phyloP scores from a whole-genome alignment of 2,888 invertebrate species.

The Vanessa cardui region DNA sequence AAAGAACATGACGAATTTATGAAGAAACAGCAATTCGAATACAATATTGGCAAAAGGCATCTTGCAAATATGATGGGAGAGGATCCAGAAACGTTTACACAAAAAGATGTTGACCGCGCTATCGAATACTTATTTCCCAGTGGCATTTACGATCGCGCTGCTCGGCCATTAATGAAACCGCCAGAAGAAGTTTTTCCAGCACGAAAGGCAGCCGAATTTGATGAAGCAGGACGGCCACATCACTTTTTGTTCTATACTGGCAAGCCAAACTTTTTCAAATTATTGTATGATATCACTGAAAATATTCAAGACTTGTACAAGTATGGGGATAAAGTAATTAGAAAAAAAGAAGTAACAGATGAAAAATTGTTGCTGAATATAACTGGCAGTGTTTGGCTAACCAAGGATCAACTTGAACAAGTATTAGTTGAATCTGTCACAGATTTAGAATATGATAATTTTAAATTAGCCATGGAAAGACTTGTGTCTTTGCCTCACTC shows the following conservation, averaged over 20 bases:
- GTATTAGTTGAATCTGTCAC: constrained; percentile 85
- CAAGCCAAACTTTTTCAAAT: constrained; percentile 91
- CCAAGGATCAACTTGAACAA: constrained; percentile 85
- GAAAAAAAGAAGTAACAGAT: constrained; percentile 84
- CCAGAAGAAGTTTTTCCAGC: constrained; percentile 94
- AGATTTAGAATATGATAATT: constrained; percentile 88
- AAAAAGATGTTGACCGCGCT: constrained; percentile 92
- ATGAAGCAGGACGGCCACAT: constrained; percentile 93
- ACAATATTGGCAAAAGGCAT: constrained; percentile 95
- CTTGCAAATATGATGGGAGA: constrained; percentile 99
- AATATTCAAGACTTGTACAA: constrained; percentile 85
- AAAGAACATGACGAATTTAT: constrained; percentile 92
- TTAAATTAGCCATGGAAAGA: constrained; percentile 88
- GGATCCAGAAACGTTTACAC: constrained; percentile 93
- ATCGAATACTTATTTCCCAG: constrained; percentile 98
- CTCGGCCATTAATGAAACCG: constrained; percentile 94
- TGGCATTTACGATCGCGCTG: constrained; percentile 91
- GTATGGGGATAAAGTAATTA: constrained; percentile 87
- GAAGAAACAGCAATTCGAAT: constrained; percentile 89
- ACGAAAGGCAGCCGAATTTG: constrained; percentile 94
- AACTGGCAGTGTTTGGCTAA: constrained; percentile 81
- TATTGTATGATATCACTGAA: constrained; percentile 90
- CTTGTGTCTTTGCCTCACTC: constrained; percentile 88
- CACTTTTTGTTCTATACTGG: constrained; percentile 96
- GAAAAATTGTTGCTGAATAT: constrained; percentile 80